Percentiles rank a stretch among this genome's conserved stretches.
phyloP scores from a whole-genome alignment of 2,888 invertebrate genomes.

The Drosophila formosana region DNA sequence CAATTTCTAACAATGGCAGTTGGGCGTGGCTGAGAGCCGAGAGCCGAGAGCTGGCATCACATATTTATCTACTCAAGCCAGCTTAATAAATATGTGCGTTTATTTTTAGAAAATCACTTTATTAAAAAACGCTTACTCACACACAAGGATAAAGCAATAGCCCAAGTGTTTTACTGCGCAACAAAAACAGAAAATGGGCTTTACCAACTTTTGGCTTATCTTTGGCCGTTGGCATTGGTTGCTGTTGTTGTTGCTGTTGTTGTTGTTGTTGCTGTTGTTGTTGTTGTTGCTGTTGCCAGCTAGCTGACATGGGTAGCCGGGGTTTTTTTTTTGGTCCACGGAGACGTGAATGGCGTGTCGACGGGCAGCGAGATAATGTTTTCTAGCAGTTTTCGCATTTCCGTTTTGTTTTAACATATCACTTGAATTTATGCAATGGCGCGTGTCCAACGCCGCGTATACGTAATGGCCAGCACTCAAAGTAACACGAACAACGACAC shows the following conservation, averaged over 20 bases:
- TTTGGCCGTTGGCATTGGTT: slow-evolving; percentile 40
- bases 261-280: slow-evolving; percentile 8
- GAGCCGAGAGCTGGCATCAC: neutral
- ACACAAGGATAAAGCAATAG: slow-evolving; percentile 11
- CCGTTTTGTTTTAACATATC: slow-evolving; percentile 81
- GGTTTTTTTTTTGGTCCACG: slow-evolving; percentile 15
- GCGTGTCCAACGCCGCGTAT: slow-evolving; percentile 81
- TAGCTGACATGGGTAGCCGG: slow-evolving; percentile 55
- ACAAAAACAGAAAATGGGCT: slow-evolving; percentile 57
- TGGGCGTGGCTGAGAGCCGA: slow-evolving; percentile 29
- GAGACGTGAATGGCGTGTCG: slow-evolving; percentile 13
- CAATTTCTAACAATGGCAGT: neutral
- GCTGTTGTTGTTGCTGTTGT: slow-evolving; percentile 4
- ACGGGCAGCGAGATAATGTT: slow-evolving; percentile 56
- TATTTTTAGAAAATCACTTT: slow-evolving; percentile 77
- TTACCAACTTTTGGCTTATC: slow-evolving; percentile 75
- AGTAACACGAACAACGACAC: slow-evolving; percentile 69
- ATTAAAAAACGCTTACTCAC: slow-evolving; percentile 79
- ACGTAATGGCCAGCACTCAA: slow-evolving; percentile 74
- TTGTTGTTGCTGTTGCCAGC: slow-evolving; percentile 10
- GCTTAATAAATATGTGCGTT: slow-evolving; percentile 58
- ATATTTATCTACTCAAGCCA: slow-evolving; percentile 6
- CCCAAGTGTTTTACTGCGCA: slow-evolving; percentile 57
- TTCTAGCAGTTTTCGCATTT: slow-evolving; percentile 59
- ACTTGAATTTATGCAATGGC: slow-evolving; percentile 82